Evolutionary conservation across 2,797 vertebrate genomes (phyloP), one percentile per base, ranked within the genome.

Genomic region (Neopelma chrysocephalum): DNA sequence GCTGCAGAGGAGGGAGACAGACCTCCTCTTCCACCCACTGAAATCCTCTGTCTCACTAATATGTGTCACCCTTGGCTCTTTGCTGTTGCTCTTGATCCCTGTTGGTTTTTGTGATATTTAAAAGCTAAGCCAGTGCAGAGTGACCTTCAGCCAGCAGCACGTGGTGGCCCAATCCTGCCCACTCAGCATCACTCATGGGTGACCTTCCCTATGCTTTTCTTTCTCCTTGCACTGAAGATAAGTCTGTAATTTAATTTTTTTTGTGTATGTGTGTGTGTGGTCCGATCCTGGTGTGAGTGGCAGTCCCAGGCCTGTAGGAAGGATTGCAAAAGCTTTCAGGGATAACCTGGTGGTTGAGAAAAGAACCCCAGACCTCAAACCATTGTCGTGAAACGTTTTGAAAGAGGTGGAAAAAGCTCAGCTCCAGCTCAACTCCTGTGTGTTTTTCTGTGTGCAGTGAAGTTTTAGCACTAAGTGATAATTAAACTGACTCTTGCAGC

Each of bases 361-460:
- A 61, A 69, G 22, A 69, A 1, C 0, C 45, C 25, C 18, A 60
- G 45, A 77, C 17, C 25, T 18, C 71, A 38, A 40, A 36, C n/a
- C 3, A 1, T 56, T 50, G 8, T 7, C 0, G 0, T 11, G 48
- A 62, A 71, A 8, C 50, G 43, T 38, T 75, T 85, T 34, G 17
- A 42, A 82, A 81, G 47, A 0, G 1, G 11, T 47, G 13, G 26
- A 5, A n/a, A 61, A 54, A 90, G 5, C n/a, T 80, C 29, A 70
- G 54, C n/a, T 72, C 5, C 2, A 5, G 57, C 42, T n/a, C 29
- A 66, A 6, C 10, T 15, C 3, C 0, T 0, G 1, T 7, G 6
- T 25, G 22, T 27, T 62, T 57, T 87, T 4, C 17, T 50, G 25
- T 22, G 25, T 15, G 21, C 31, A 11, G 15, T 38, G 17, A 36